Evolutionary conservation across 1,140 invertebrate genomes (phyloP).

Genomic region (Drosophila littoralis): DNA sequence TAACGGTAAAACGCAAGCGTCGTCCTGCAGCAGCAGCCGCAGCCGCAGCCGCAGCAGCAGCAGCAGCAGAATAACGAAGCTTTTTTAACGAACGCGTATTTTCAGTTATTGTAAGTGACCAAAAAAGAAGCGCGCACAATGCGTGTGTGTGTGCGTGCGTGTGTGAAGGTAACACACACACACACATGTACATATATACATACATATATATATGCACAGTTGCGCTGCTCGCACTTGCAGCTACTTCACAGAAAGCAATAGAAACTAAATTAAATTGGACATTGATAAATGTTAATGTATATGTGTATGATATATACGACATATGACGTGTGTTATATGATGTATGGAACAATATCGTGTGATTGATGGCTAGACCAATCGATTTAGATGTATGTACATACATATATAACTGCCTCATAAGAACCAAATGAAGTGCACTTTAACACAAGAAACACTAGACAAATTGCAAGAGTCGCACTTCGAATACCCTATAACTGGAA

Average conservation of each 20-base stretch:
- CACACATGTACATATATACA: neutral
- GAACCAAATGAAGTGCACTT: slow-evolving; percentile 5
- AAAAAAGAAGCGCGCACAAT: neutral
- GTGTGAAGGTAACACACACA: neutral
- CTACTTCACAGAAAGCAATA: neutral
- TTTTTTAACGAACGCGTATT: neutral
- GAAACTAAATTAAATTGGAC: neutral
- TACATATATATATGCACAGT: neutral
- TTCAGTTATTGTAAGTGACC: slow-evolving; percentile 12
- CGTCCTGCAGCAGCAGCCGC: slow-evolving; percentile 8
- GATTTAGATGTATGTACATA: neutral
- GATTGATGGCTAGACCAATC: slow-evolving; percentile 16
- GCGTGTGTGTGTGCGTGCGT: neutral
- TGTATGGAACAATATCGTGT: neutral
- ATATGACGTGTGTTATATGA: neutral
- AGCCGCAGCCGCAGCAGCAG: neutral
- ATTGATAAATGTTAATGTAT: slow-evolving; percentile 13
- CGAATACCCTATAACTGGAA: neutral
- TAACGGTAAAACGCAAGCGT: slow-evolving; percentile 11
- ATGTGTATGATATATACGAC: neutral
- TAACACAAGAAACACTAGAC: neutral
- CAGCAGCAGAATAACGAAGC: neutral
- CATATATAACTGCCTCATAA: neutral
- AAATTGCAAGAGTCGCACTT: too few relatives aligned
- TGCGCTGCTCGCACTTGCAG: neutral